Conservation (phyloP, 2,113 vertebrate species). For the Poeciliopsis prolifica region DNA sequence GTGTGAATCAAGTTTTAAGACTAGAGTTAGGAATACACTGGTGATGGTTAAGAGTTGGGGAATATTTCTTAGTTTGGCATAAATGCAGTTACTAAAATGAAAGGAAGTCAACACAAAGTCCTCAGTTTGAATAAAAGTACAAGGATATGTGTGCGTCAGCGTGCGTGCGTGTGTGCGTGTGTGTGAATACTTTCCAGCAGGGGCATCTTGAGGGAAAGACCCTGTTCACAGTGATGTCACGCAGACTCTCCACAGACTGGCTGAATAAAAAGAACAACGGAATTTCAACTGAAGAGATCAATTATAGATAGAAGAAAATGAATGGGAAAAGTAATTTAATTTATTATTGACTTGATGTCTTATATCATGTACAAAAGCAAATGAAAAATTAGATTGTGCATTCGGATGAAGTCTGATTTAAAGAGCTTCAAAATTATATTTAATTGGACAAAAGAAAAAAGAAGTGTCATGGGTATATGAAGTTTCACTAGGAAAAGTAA, state of each 20-base stretch:
- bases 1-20: too few relatives aligned
- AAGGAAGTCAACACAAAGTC: too few relatives aligned
- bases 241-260: slow-evolving; percentile 71
- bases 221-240: slow-evolving; percentile 77
- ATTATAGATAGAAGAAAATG: slow-evolving; percentile 88
- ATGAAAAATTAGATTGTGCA: slow-evolving; percentile 84
- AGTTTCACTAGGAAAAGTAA: slow-evolving; percentile 68
- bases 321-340: slow-evolving; percentile 86
- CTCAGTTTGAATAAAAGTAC: too few relatives aligned
- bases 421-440: slow-evolving; percentile 82
- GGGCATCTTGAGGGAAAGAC: slow-evolving; percentile 42
- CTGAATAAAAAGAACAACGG: slow-evolving; percentile 84
- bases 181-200: slow-evolving; percentile 35
- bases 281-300: slow-evolving; percentile 86
- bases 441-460: slow-evolving; percentile 79
- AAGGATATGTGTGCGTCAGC: not conserved
- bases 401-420: slow-evolving; percentile 82
- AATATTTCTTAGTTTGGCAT: too few relatives aligned
- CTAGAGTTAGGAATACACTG: too few relatives aligned
- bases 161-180: slow-evolving; percentile 25
- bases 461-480: slow-evolving; percentile 71
- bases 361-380: slow-evolving; percentile 85
- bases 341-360: slow-evolving; percentile 86
- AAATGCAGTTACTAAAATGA: too few relatives aligned
- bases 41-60: not conserved